Percentiles rank a stretch among this genome's conserved stretches.
Conservation (phyloP, 2,888 invertebrate species). For the Agrotis exclamationis region DNA sequence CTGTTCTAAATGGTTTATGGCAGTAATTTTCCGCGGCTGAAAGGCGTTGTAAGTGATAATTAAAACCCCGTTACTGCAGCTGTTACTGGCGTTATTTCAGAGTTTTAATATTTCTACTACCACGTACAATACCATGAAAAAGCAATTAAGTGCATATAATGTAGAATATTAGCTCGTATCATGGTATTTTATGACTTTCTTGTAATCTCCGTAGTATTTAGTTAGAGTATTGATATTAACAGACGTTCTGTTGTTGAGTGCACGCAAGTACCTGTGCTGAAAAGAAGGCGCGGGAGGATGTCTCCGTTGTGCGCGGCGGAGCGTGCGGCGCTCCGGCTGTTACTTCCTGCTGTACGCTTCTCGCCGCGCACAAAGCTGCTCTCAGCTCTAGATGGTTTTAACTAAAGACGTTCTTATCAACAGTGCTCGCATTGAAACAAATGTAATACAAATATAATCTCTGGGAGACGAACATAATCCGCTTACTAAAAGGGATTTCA, state of each 20-base stretch:
- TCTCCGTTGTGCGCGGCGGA: conserved; percentile 54
- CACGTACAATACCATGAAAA: conserved; percentile 74
- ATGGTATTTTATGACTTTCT: conserved; percentile 58
- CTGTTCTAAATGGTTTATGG: conserved; percentile 86
- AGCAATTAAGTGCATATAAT: conserved; percentile 76
- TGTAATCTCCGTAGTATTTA: conserved; percentile 39
- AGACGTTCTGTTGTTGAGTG: neutral
- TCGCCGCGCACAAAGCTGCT: conserved; percentile 65
- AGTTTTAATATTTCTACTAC: conserved; percentile 82
- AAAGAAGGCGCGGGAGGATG: conserved; percentile 32
- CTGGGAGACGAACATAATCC: conserved; percentile 80
- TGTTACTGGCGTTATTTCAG: conserved; percentile 85
- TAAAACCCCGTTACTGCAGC: conserved; percentile 88
- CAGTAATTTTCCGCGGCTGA: conserved; percentile 85
- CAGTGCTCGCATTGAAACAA: conserved; percentile 67
- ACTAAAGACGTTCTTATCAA: conserved; percentile 65
- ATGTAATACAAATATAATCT: conserved; percentile 75
- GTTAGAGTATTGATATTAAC: conserved; percentile 12
- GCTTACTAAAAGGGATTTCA: conserved; percentile 83
- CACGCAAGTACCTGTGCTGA: conserved; percentile 8
- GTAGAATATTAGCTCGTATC: conserved; percentile 70
- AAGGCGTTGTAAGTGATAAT: conserved; percentile 89
- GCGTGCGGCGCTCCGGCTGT: conserved; percentile 75
- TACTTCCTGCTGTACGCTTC: conserved; percentile 80
- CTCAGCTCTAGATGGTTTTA: conserved; percentile 56